phyloP scores from a whole-genome alignment of 1,140 invertebrate genomes.

The Euura lappo region DNA sequence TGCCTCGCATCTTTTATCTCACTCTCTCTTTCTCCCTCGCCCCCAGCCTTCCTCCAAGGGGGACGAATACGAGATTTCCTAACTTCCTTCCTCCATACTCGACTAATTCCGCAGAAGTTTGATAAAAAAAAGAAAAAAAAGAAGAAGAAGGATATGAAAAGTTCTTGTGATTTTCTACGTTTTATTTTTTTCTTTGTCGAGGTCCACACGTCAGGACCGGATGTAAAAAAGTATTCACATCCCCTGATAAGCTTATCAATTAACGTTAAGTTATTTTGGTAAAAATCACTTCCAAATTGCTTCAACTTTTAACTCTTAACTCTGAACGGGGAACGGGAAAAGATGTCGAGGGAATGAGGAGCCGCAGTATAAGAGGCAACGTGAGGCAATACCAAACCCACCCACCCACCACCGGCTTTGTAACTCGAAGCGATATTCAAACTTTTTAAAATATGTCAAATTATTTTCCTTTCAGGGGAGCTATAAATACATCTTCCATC shows the following conservation, averaged over 20 bases:
- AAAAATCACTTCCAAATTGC: conserved; percentile 53
- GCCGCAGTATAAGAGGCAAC: too few relatives aligned
- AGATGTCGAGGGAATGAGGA: neutral
- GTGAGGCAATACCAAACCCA: too few relatives aligned
- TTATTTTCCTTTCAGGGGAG: conserved; percentile 49
- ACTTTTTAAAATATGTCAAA: conserved; percentile 57
- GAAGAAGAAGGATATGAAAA: too few relatives aligned
- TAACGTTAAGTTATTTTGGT: conserved; percentile 49
- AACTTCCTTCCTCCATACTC: conserved; percentile 3
- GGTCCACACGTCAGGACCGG: too few relatives aligned
- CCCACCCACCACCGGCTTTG: conserved; percentile 30
- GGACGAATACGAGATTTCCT: conserved; percentile 4
- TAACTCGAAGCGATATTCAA: conserved; percentile 51
- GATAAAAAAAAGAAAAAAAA: neutral
- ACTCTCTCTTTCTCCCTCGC: conserved; percentile 14
- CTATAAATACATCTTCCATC: conserved; percentile 47
- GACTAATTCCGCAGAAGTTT: neutral
- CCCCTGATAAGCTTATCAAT: conserved; percentile 38
- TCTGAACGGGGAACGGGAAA: neutral
- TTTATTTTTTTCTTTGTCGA: too few relatives aligned
- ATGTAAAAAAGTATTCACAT: neutral
- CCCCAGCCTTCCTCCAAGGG: conserved; percentile 1
- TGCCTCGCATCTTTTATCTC: conserved; percentile 20
- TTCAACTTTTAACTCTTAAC: conserved; percentile 20
- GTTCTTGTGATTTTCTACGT: too few relatives aligned